These are phyloP conservation scores for Busseola fusca DNA, from an alignment of 2,888 invertebrate species.

Conservation along the genomic window DNA sequence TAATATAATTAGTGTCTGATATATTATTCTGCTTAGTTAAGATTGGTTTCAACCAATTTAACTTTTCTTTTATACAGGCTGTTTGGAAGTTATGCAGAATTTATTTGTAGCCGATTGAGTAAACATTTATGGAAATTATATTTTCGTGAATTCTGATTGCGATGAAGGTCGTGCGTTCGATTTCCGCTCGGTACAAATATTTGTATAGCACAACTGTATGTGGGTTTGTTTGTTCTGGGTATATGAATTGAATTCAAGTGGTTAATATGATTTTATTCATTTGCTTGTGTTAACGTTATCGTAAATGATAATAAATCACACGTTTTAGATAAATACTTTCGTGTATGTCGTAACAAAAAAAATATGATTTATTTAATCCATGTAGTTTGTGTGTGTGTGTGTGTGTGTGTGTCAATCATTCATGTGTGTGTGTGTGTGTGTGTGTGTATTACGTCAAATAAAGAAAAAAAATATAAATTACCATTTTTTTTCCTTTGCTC, in stretches of 20 bases:
- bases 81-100: slow-evolving; percentile 27
- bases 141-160: slow-evolving; percentile 43
- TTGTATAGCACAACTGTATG: slow-evolving; percentile 10
- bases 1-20: slow-evolving; percentile 17
- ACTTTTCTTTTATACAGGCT: slow-evolving; percentile 20
- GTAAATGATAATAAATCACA: not conserved
- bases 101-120: slow-evolving; percentile 27
- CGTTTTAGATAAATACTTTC: not conserved
- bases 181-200: slow-evolving; percentile 30
- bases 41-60: slow-evolving; percentile 47
- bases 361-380: not conserved
- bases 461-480: no score
- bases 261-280: not conserved
- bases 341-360: no score
- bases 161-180: slow-evolving; percentile 29
- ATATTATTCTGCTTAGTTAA: slow-evolving; percentile 30
- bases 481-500: no score
- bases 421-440: no score
- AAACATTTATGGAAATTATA: slow-evolving; percentile 48
- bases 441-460: no score
- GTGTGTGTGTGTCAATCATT: no score
- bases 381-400: no score
- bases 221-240: slow-evolving; percentile 14
- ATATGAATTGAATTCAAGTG: not conserved
- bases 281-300: not conserved